phyloP scores from a whole-genome alignment of 1,140 invertebrate species.

The Drosophila obscura region DNA sequence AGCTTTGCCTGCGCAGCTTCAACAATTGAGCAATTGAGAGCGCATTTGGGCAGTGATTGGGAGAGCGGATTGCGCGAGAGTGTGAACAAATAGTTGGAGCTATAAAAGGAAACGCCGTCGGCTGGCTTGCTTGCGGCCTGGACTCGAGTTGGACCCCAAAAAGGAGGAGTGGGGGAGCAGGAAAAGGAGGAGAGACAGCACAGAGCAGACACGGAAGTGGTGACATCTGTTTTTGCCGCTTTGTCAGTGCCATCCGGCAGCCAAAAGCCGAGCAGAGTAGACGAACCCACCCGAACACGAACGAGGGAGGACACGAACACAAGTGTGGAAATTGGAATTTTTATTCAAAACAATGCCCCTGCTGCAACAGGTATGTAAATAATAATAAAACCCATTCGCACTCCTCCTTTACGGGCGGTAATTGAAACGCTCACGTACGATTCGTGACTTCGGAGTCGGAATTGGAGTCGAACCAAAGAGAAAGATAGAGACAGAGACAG shows the following conservation, averaged over 20 bases:
- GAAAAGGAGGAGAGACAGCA: conserved; percentile 16
- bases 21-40: conserved; percentile 38
- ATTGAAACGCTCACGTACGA: conserved; percentile 78
- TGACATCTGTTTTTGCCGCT: conserved; percentile 80
- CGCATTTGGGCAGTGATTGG: conserved; percentile 21
- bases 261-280: conserved; percentile 27
- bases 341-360: conserved; percentile 84
- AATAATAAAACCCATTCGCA: conserved; percentile 83
- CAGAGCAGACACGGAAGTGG: conserved; percentile 66
- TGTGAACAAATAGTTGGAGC: conserved; percentile 17
- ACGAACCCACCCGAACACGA: conserved; percentile 24
- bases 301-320: conserved; percentile 51
- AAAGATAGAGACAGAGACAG: conserved; percentile 19
- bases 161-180: conserved; percentile 7
- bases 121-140: conserved; percentile 4
- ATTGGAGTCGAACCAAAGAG: conserved; percentile 30
- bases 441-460: conserved; percentile 29
- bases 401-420: conserved; percentile 57
- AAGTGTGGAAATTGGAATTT: conserved; percentile 84
- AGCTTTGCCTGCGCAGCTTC: conserved; percentile 45
- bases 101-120: conserved; percentile 15
- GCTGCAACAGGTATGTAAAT: conserved; percentile 84
- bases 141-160: neutral
- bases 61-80: conserved; percentile 25
- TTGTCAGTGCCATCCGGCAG: conserved; percentile 71